Evolutionary conservation across 2,797 vertebrate genomes (phyloP), one percentile per base, ranked within the genome.

Genomic region (Lithobates pipiens): DNA sequence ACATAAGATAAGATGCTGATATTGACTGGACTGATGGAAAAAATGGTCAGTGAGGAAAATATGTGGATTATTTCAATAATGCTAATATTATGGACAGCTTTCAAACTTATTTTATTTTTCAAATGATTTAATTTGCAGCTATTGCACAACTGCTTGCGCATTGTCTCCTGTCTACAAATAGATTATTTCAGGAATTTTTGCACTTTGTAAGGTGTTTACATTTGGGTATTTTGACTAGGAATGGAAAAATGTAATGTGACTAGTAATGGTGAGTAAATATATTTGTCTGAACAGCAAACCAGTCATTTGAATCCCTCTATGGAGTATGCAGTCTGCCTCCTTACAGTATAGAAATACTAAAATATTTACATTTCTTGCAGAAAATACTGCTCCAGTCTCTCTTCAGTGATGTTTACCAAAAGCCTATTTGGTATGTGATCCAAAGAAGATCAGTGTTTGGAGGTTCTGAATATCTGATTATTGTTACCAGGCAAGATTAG

Each of bases 1-100:
- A 44, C 21, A 82, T 78, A 54, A 81, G 84, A 76, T 76, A 83
- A 42, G 72, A 79, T 46, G 29, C 34, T 68, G 46, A 72, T 77
- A n/a, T 23, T 25, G 67, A 23, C 42, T 61, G 68, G 85, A 29
- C 27, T 44, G 21, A 44, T 63, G 54, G 29, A 82, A 82, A 72
- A 82, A 86, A 42, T 42, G 70, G 34, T 82, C 50, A 61, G n/a
- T 10, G 42, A 57, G n/a, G 68, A 54, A 86, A 75, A 77, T 79
- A 86, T 83, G 71, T 25, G 4, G 54, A 72, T 74, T 86, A 86
- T 83, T 86, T 79, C 76, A 86, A 75, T 79, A 83, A 86, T 86
- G 85, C 76, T 86, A 83, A 86, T 75, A 83, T 86, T 86, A 86
- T 83, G 80, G 78, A 83, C 29, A 57, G 68, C 57, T 69, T 83